These are phyloP conservation scores for Sander vitreus DNA, from an alignment of 2,113 vertebrate genomes.

Conservation along the genomic window DNA sequence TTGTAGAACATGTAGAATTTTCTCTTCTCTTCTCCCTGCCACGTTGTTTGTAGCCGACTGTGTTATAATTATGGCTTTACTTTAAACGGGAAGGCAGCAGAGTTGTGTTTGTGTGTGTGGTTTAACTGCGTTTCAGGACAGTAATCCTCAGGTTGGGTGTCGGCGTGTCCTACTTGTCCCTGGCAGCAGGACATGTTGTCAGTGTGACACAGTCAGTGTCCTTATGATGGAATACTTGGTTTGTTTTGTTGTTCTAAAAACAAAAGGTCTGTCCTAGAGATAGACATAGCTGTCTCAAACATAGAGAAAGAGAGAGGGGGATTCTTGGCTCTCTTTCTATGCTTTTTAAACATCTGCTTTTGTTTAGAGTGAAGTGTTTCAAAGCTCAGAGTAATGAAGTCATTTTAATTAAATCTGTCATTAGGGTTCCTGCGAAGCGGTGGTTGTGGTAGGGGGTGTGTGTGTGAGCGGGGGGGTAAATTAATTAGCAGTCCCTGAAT, in stretches of 20 bases:
- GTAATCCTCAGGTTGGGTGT: slow-evolving; percentile 43
- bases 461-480: slow-evolving; percentile 31
- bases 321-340: neutral
- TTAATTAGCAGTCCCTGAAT: slow-evolving; percentile 60
- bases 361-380: slow-evolving; percentile 64
- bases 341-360: slow-evolving; percentile 56
- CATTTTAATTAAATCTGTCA: slow-evolving; percentile 65
- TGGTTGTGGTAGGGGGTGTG: slow-evolving; percentile 27
- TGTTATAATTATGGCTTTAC: slow-evolving; percentile 57
- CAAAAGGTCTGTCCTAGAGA: slow-evolving; percentile 4
- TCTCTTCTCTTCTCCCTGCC: slow-evolving; percentile 27
- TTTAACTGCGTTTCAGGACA: slow-evolving; percentile 18
- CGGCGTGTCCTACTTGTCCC: slow-evolving; percentile 44
- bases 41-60: slow-evolving; percentile 38
- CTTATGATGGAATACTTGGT: slow-evolving; percentile 28
- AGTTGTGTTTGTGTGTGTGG: slow-evolving; percentile 21
- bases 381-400: slow-evolving; percentile 60
- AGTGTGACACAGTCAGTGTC: slow-evolving; percentile 1
- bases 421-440: slow-evolving; percentile 43
- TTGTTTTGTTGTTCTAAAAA: slow-evolving; percentile 12
- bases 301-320: neutral
- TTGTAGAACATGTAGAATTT: neutral
- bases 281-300: neutral
- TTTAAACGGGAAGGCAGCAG: slow-evolving; percentile 10
- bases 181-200: slow-evolving; percentile 36